These are phyloP conservation scores for Luperina testacea DNA, from an alignment of 2,888 invertebrate genomes.

Conservation along the genomic window DNA sequence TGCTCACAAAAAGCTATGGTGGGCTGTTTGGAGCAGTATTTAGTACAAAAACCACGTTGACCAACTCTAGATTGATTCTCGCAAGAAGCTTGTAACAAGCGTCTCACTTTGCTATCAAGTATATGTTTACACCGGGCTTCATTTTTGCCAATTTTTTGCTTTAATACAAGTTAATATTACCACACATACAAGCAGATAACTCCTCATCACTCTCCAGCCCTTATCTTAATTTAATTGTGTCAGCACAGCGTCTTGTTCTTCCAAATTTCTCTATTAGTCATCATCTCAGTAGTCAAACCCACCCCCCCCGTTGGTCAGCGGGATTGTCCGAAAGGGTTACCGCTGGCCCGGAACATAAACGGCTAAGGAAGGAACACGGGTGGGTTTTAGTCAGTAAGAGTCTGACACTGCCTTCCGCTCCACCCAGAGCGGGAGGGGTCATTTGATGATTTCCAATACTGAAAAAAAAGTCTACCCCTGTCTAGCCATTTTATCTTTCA, in stretches of 20 bases:
- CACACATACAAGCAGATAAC: background rate
- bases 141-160: conserved; percentile 7
- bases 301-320: too few species aligned
- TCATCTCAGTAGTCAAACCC: background rate
- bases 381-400: too few species aligned
- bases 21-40: conserved; percentile 29
- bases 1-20: conserved; percentile 40
- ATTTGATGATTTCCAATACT: too few species aligned
- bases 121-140: background rate
- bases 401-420: too few species aligned
- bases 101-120: background rate
- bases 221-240: background rate
- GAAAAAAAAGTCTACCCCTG: too few species aligned
- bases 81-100: conserved; percentile 41
- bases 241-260: background rate
- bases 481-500: background rate
- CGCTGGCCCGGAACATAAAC: too few species aligned
- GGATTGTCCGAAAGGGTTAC: too few species aligned
- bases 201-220: background rate
- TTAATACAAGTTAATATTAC: background rate
- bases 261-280: background rate
- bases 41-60: conserved; percentile 52
- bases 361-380: too few species aligned
- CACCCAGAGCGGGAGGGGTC: too few species aligned
- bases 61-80: conserved; percentile 54